These are phyloP conservation scores for Megastigmus dorsalis DNA, from an alignment of 2,888 invertebrate genomes.

Conservation along the genomic window DNA sequence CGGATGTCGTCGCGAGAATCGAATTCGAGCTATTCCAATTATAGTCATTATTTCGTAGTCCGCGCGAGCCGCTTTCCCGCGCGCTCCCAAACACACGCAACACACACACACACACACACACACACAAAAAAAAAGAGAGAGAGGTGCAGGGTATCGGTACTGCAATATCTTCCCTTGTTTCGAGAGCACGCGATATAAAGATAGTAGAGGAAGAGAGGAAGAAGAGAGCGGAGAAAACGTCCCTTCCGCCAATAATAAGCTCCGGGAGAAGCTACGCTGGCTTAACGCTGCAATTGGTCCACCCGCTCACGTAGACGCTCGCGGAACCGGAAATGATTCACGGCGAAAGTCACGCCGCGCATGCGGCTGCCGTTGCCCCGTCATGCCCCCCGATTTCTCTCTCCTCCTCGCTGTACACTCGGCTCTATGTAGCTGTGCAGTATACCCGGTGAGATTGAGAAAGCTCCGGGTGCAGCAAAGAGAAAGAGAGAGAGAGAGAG, in stretches of 20 bases:
- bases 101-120: too few relatives aligned
- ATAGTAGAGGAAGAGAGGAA: background rate
- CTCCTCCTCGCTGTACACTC: background rate
- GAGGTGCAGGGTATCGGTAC: too few relatives aligned
- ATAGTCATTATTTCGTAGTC: background rate
- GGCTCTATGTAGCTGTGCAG: background rate
- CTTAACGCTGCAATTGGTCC: constrained; percentile 35
- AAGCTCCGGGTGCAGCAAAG: background rate
- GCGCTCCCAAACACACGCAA: too few relatives aligned
- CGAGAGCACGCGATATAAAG: too few relatives aligned
- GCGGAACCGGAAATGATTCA: constrained; percentile 48
- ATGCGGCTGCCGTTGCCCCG: too few relatives aligned
- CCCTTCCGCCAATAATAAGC: constrained; percentile 40
- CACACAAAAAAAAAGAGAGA: too few relatives aligned
- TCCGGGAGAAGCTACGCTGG: background rate
- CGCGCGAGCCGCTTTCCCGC: too few relatives aligned
- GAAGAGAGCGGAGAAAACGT: background rate
- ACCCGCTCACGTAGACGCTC: constrained; percentile 46
- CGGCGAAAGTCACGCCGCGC: constrained; percentile 40
- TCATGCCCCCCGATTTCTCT: background rate
- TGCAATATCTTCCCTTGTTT: constrained; percentile 1
- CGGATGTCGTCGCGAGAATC: too few relatives aligned
- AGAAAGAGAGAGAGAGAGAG: background rate
- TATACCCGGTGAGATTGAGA: background rate
- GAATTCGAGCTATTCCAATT: background rate